phyloP scores from a whole-genome alignment of 23 tunicate species.

The Trididemnum clinides region DNA sequence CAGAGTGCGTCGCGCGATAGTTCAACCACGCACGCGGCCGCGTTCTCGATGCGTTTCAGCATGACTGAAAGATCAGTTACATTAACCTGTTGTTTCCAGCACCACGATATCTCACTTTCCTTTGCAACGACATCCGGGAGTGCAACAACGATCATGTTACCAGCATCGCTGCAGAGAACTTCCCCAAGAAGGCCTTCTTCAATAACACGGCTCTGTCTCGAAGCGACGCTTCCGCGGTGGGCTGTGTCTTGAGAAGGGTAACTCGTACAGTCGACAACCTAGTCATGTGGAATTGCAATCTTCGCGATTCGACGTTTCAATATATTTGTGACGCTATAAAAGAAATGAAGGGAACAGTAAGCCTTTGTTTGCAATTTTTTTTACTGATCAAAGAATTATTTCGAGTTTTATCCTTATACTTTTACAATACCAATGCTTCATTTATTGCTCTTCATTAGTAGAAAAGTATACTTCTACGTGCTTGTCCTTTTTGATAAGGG shows the following conservation, averaged over 20 bases:
- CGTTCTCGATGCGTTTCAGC: too few relatives aligned
- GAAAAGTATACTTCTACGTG: too few relatives aligned
- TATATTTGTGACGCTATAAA: constrained; percentile 6
- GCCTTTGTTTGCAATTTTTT: too few relatives aligned
- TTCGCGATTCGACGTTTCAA: not conserved
- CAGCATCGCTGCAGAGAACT: constrained; percentile 3
- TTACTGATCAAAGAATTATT: too few relatives aligned
- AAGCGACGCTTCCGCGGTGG: constrained; percentile 44
- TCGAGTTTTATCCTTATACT: too few relatives aligned
- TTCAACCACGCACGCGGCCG: too few relatives aligned
- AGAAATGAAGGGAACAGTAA: constrained; percentile 12
- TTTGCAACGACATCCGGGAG: constrained; percentile 40
- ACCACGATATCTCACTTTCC: not conserved
- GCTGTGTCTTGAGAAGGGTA: constrained; percentile 25
- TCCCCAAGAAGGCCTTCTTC: constrained; percentile 17
- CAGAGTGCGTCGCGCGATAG: too few relatives aligned
- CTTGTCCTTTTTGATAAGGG: too few relatives aligned
- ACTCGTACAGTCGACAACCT: not conserved
- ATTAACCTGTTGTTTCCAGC: too few relatives aligned
- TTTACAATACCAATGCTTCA: too few relatives aligned
- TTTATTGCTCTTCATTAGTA: too few relatives aligned
- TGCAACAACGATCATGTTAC: constrained; percentile 44
- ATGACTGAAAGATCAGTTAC: too few relatives aligned
- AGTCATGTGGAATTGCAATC: constrained; percentile 29
- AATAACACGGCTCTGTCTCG: constrained; percentile 19